Evolutionary conservation across 2,888 invertebrate species (phyloP).

Genomic region (Eristalinus sepulchralis): DNA sequence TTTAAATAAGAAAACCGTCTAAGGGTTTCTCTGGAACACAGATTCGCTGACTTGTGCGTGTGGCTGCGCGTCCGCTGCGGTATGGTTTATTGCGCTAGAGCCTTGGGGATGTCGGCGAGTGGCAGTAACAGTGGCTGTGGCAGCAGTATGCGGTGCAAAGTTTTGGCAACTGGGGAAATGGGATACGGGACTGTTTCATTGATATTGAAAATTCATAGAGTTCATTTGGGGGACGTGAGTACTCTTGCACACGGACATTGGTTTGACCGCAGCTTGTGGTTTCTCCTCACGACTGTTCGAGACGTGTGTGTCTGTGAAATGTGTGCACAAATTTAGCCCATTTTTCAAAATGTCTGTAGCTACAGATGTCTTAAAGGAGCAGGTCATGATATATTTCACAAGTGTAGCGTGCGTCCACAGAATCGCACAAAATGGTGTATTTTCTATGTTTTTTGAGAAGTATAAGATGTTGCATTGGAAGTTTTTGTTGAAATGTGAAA

Average conservation of each 20-base stretch:
- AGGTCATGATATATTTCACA: no score
- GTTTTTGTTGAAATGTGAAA: no score
- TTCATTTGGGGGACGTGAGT: slow-evolving; percentile 12
- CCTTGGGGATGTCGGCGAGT: background rate
- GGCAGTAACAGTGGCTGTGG: background rate
- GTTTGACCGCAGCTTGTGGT: background rate
- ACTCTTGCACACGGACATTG: slow-evolving; percentile 5
- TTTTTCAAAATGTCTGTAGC: no score
- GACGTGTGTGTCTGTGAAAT: background rate
- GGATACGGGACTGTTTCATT: slow-evolving; percentile 43
- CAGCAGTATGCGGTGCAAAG: background rate
- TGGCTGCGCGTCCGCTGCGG: background rate
- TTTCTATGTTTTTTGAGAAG: background rate
- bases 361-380: no score
- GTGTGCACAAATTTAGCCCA: no score
- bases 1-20: slow-evolving; percentile 41
- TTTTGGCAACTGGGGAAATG: slow-evolving; percentile 18
- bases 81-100: slow-evolving; percentile 1
- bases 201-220: slow-evolving; percentile 41
- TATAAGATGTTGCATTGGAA: no score
- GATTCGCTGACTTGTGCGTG: background rate
- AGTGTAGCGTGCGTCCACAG: no score
- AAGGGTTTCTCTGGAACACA: background rate
- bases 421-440: no score
- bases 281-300: background rate